Evolutionary conservation across 1,140 invertebrate genomes (phyloP).

Genomic region (Caenorhabditis elegans): DNA sequence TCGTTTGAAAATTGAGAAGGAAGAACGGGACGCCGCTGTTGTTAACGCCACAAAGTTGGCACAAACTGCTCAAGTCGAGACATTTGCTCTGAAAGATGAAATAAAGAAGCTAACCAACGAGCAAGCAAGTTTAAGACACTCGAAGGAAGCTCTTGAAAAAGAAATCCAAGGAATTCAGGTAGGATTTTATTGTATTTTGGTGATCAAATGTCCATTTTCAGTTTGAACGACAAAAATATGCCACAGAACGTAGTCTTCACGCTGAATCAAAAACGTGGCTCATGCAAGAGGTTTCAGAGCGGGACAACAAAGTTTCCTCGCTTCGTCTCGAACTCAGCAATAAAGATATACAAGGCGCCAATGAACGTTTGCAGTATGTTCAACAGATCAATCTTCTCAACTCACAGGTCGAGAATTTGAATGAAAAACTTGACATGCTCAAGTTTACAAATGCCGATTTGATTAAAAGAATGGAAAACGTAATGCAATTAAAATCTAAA

Average conservation of each 20-base stretch:
- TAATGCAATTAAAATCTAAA: too few species aligned
- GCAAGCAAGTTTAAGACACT: background rate
- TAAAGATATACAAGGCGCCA: background rate
- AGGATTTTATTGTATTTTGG: too few species aligned
- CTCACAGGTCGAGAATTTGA: background rate
- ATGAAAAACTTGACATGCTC: background rate
- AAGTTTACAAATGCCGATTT: background rate
- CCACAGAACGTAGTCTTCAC: background rate
- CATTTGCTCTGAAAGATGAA: background rate
- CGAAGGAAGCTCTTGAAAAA: background rate
- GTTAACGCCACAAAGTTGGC: background rate
- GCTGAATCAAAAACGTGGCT: background rate
- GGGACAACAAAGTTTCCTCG: background rate
- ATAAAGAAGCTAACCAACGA: background rate
- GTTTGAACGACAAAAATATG: background rate
- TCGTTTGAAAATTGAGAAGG: background rate
- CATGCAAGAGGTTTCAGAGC: background rate
- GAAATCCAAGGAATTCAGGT: background rate
- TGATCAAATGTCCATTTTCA: background rate
- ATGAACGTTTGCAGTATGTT: background rate
- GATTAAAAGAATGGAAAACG: background rate
- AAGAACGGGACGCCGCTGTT: background rate
- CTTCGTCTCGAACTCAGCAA: slow-evolving; percentile 6
- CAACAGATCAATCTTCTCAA: background rate
- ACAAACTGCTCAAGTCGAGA: background rate